A percentile compares a stretch with the other conserved stretches of the same genome.
phyloP scores from a whole-genome alignment of 2,113 vertebrate species.

The Scortum barcoo region DNA sequence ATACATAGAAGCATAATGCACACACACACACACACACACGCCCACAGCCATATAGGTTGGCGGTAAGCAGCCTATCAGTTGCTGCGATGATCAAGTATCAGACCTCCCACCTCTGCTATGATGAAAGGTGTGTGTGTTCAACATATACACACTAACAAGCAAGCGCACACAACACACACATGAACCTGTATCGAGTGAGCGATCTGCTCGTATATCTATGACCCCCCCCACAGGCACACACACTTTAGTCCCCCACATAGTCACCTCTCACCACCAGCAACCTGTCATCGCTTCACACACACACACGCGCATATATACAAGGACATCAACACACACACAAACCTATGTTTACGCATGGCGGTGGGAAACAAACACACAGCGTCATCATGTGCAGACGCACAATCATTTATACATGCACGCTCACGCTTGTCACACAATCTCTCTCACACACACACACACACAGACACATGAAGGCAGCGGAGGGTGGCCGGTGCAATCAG shows the following conservation, averaged over 20 bases:
- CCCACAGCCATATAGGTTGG: not conserved
- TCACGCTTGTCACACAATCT: not conserved
- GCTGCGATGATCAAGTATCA: slow-evolving; percentile 22
- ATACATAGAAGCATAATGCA: not conserved
- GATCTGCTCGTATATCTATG: slow-evolving; percentile 18
- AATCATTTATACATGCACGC: slow-evolving; percentile 8
- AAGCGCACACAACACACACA: slow-evolving; percentile 8
- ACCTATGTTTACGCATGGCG: not conserved
- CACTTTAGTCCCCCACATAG: slow-evolving; percentile 2
- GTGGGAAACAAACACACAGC: not conserved
- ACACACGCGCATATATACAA: not conserved
- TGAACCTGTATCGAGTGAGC: slow-evolving; percentile 1
- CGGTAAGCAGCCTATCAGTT: not conserved
- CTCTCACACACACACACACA: slow-evolving; percentile 25
- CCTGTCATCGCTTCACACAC: slow-evolving; percentile 5
- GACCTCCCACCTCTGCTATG: slow-evolving; percentile 3
- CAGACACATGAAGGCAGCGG: slow-evolving; percentile 29
- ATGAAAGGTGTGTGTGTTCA: slow-evolving; percentile 15
- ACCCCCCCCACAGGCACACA: not conserved
- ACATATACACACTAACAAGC: not conserved
- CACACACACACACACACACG: not conserved
- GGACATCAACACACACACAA: not conserved
- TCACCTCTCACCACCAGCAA: not conserved
- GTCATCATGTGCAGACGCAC: not conserved
- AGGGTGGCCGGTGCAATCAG: slow-evolving; percentile 61